Evolutionary conservation across 2,888 invertebrate genomes (phyloP).

Genomic region (Pristionchus maxplancki): DNA sequence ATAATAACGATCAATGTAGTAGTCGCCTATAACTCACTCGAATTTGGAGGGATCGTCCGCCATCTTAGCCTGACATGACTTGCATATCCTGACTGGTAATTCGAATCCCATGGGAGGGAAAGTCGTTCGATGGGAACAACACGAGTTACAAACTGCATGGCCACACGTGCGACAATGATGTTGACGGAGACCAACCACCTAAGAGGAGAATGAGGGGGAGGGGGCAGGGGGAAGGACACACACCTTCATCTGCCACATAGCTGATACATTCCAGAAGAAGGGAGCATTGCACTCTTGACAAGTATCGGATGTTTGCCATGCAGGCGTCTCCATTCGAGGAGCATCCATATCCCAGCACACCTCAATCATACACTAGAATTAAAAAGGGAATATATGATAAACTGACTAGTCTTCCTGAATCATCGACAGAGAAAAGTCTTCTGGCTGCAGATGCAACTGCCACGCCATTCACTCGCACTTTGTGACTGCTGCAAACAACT

Average conservation of each 20-base stretch:
- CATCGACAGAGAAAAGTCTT: slow-evolving; percentile 90
- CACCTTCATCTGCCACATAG: slow-evolving; percentile 93
- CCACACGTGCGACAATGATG: slow-evolving; percentile 87
- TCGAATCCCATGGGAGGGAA: slow-evolving; percentile 98
- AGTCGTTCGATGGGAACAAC: slow-evolving; percentile 90
- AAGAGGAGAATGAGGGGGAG: slow-evolving; percentile 35
- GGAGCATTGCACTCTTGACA: slow-evolving; percentile 95
- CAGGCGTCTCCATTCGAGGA: slow-evolving; percentile 86
- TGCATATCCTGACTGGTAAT: slow-evolving; percentile 95
- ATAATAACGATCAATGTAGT: neutral
- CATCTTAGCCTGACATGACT: slow-evolving; percentile 85
- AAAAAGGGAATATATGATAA: neutral
- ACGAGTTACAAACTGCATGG: slow-evolving; percentile 93
- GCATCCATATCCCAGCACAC: slow-evolving; percentile 92
- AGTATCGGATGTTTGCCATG: slow-evolving; percentile 94
- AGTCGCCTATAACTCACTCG: slow-evolving; percentile 62
- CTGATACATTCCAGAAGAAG: slow-evolving; percentile 98
- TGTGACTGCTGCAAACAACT: slow-evolving; percentile 69
- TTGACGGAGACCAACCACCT: slow-evolving; percentile 77
- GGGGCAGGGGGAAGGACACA: neutral
- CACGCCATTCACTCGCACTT: slow-evolving; percentile 90
- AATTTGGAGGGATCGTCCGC: slow-evolving; percentile 72
- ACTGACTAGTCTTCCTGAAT: slow-evolving; percentile 87
- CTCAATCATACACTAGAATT: neutral
- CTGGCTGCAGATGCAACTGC: slow-evolving; percentile 88